Percentiles rank a stretch among this genome's conserved stretches.
Conservation (phyloP, 2,888 invertebrate species). For the Cenopis cana region DNA sequence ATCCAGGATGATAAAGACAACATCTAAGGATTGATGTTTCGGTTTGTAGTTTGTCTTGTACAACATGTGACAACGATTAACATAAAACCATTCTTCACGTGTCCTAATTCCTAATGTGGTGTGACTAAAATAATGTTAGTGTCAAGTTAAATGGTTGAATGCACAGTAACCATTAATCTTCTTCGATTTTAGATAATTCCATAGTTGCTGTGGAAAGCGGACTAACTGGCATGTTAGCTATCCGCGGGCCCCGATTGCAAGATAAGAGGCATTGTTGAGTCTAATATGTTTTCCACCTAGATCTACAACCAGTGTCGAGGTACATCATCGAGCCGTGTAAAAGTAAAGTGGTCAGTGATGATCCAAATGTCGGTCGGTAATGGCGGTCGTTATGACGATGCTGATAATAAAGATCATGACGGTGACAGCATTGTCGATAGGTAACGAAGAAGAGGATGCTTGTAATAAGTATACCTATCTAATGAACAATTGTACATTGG, state of each 20-base stretch:
- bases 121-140: neutral
- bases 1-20: neutral
- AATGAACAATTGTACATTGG: neutral
- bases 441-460: too few species aligned
- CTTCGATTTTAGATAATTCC: constrained; percentile 68
- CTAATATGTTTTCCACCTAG: constrained; percentile 44
- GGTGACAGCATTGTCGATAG: neutral
- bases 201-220: constrained; percentile 59
- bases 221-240: constrained; percentile 56
- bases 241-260: constrained; percentile 50
- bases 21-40: too few species aligned
- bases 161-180: constrained; percentile 62
- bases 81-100: neutral
- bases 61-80: neutral
- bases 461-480: too few species aligned
- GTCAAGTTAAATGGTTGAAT: constrained; percentile 49
- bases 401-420: neutral
- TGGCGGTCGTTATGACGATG: neutral
- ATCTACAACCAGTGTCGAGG: constrained; percentile 16
- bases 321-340: neutral
- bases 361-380: neutral
- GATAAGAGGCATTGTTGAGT: constrained; percentile 53
- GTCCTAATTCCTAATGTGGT: neutral
- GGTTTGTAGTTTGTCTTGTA: too few species aligned
- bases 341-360: neutral